Percentiles rank a stretch among this genome's conserved stretches.
Conservation (phyloP, 2,797 vertebrate species). For the Rostrhamus sociabilis region DNA sequence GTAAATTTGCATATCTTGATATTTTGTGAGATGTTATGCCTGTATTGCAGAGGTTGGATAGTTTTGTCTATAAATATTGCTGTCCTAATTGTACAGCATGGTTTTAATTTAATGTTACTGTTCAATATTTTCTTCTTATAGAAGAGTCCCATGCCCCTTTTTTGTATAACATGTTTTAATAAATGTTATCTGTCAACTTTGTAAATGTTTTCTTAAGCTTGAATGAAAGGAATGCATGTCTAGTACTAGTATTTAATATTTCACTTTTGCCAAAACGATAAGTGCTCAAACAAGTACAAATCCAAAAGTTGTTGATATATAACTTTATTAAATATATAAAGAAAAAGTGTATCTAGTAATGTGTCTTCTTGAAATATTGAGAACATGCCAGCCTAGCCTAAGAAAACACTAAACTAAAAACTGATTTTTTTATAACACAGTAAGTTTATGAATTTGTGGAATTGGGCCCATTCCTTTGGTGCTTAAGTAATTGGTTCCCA, state of each 20-base stretch:
- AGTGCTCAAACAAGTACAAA: slow-evolving; percentile 44
- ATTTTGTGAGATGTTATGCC: slow-evolving; percentile 77
- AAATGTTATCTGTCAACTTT: slow-evolving; percentile 83
- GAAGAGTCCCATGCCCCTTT: slow-evolving; percentile 80
- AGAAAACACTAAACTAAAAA: background rate
- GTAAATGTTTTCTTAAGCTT: slow-evolving; percentile 69
- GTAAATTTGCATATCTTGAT: slow-evolving; percentile 77
- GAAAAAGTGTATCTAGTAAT: background rate
- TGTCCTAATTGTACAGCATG: slow-evolving; percentile 81
- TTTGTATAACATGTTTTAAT: slow-evolving; percentile 85
- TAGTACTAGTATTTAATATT: slow-evolving; percentile 64
- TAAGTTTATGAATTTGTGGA: background rate
- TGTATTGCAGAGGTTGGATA: slow-evolving; percentile 76
- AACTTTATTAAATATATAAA: slow-evolving; percentile 66
- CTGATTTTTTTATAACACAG: background rate
- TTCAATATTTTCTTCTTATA: slow-evolving; percentile 87
- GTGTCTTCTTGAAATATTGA: slow-evolving; percentile 24
- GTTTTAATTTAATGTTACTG: slow-evolving; percentile 79
- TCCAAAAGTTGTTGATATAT: slow-evolving; percentile 41
- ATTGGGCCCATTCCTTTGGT: background rate
- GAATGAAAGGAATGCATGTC: slow-evolving; percentile 62
- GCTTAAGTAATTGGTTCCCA: background rate
- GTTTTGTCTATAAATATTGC: slow-evolving; percentile 78
- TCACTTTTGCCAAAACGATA: slow-evolving; percentile 45
- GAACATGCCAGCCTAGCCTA: background rate